Percentiles rank a stretch among this genome's conserved stretches.
These are phyloP conservation scores for Spea hammondii DNA, from an alignment of 2,797 vertebrate species.

Conservation along the genomic window DNA sequence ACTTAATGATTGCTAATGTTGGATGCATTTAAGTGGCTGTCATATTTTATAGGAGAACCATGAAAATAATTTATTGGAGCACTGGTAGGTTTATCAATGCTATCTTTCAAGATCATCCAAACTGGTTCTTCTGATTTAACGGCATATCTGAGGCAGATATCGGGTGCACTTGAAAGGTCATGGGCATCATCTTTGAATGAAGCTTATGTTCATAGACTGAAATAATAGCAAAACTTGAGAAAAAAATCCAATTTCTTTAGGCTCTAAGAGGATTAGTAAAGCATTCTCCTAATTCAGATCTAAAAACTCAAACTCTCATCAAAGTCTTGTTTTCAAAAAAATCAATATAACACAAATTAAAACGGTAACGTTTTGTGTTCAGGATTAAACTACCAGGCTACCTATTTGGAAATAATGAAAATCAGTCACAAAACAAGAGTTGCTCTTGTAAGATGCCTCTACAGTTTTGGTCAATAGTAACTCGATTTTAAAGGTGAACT, in stretches of 20 bases:
- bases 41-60: slow-evolving; percentile 22
- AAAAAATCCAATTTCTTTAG: neutral
- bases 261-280: neutral
- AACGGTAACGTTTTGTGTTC: neutral
- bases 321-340: neutral
- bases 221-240: slow-evolving; percentile 4
- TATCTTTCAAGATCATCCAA: slow-evolving; percentile 7
- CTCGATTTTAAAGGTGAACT: too few species aligned
- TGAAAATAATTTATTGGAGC: slow-evolving; percentile 38
- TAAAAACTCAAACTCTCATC: too few species aligned
- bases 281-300: too few species aligned
- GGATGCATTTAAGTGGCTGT: slow-evolving; percentile 24
- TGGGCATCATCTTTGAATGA: slow-evolving; percentile 25
- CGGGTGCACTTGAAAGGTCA: slow-evolving; percentile 35
- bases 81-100: slow-evolving; percentile 30
- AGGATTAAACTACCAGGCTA: neutral
- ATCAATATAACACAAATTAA: neutral
- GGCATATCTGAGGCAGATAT: slow-evolving; percentile 11
- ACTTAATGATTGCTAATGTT: slow-evolving; percentile 36
- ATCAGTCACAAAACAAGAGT: neutral
- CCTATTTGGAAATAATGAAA: neutral
- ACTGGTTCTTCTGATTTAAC: slow-evolving; percentile 12
- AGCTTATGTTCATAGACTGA: slow-evolving; percentile 20
- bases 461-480: too few species aligned
- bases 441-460: neutral